Evolutionary conservation across 1,140 invertebrate genomes (phyloP).

Genomic region (Euborellia annulipes): DNA sequence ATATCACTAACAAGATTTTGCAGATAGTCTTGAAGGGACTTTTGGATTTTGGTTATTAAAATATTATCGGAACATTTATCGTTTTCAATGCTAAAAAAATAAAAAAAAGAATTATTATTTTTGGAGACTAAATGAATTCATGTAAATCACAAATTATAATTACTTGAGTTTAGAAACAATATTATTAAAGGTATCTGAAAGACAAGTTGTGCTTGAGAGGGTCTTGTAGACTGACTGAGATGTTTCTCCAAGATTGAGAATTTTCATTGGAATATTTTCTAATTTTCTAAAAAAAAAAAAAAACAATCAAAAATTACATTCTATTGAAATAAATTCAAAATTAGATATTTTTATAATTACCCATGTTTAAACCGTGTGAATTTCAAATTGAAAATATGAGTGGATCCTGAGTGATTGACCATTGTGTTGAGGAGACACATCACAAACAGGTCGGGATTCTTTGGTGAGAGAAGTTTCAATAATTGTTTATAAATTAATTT

Average conservation of each 20-base stretch:
- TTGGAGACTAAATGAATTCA: no score
- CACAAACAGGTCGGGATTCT: conserved; percentile 29
- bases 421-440: conserved; percentile 35
- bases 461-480: conserved; percentile 29
- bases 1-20: no score
- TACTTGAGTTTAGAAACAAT: conserved; percentile 7
- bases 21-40: no score
- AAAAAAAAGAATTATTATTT: no score
- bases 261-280: conserved; percentile 25
- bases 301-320: conserved; percentile 8
- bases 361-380: conserved; percentile 22
- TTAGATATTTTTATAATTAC: conserved; percentile 14
- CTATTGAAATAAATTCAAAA: no score
- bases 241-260: conserved; percentile 29
- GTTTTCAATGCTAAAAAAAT: no score
- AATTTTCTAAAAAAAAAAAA: conserved; percentile 18
- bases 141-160: background rate
- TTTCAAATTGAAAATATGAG: conserved; percentile 38
- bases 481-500: conserved; percentile 39
- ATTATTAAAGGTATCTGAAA: conserved; percentile 8
- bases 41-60: no score
- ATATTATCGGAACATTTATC: no score
- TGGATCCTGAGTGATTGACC: conserved; percentile 26
- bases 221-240: conserved; percentile 11
- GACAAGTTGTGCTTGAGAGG: conserved; percentile 14